Evolutionary conservation across 2,113 vertebrate genomes (phyloP).

Genomic region (Dromaius novaehollandiae): DNA sequence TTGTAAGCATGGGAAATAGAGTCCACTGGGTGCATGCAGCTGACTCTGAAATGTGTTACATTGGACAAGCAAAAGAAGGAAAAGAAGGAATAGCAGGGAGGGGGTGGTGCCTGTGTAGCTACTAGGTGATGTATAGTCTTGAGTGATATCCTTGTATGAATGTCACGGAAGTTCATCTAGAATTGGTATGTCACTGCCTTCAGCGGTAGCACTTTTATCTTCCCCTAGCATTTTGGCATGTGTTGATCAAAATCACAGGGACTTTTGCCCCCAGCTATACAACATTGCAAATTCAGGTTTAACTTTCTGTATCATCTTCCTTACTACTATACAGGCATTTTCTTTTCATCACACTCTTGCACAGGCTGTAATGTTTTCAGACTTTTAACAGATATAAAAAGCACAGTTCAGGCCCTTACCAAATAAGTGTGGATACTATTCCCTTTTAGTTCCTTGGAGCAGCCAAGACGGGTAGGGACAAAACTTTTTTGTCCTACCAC

Average conservation of each 20-base stretch:
- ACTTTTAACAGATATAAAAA: not conserved
- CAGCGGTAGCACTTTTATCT: not conserved
- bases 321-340: not conserved
- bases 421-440: accelerated
- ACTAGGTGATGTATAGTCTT: not conserved
- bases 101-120: not conserved
- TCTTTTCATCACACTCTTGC: not conserved
- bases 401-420: not conserved
- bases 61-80: not conserved
- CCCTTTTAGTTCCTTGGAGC: not conserved
- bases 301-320: not conserved
- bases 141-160: not conserved
- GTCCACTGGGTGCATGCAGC: not conserved
- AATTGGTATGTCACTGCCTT: not conserved
- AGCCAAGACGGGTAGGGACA: accelerated
- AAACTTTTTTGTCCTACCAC: accelerated
- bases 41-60: not conserved
- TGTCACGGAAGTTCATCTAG: not conserved
- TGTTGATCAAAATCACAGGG: not conserved
- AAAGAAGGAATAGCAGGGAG: not conserved
- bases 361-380: not conserved
- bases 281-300: not conserved
- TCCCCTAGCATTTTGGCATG: not conserved
- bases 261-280: not conserved
- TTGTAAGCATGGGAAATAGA: not conserved